Percentiles rank a stretch among this genome's conserved stretches.
Conservation (phyloP, 2,888 invertebrate genomes). For the Drosophila paucipuncta region DNA sequence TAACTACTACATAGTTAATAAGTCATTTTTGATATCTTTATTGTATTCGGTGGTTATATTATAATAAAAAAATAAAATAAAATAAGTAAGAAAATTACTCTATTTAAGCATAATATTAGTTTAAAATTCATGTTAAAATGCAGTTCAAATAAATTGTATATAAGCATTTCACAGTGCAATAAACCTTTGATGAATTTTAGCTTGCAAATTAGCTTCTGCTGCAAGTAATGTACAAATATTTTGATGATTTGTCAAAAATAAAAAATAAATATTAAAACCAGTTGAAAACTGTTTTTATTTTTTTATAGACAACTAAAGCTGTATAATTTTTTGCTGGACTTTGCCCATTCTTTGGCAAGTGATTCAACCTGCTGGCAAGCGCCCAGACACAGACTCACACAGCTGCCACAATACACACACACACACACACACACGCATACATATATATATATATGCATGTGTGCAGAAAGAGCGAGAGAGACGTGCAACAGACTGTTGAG, state of each 20-base stretch:
- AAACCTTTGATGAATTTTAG: neutral
- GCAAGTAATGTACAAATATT: neutral
- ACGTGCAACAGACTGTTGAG: constrained; percentile 45
- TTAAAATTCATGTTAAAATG: neutral
- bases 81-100: neutral
- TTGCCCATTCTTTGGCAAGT: constrained; percentile 37
- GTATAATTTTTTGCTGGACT: constrained; percentile 3
- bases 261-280: neutral
- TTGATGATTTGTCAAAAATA: too few relatives aligned
- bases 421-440: neutral
- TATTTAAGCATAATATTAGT: neutral
- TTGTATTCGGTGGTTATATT: neutral
- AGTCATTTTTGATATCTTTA: too few relatives aligned
- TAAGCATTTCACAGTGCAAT: neutral
- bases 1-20: too few relatives aligned
- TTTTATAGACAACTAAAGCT: neutral
- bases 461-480: constrained; percentile 6
- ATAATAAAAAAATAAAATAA: neutral
- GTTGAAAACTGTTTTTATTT: constrained; percentile 1
- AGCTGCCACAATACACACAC: constrained; percentile 1
- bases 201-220: neutral
- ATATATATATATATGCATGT: neutral
- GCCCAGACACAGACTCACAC: constrained; percentile 30
- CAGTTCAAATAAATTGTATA: too few relatives aligned
- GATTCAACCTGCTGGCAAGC: constrained; percentile 59